These are phyloP conservation scores for Drosophila nigricruria DNA, from an alignment of 2,888 invertebrate genomes.

Conservation along the genomic window DNA sequence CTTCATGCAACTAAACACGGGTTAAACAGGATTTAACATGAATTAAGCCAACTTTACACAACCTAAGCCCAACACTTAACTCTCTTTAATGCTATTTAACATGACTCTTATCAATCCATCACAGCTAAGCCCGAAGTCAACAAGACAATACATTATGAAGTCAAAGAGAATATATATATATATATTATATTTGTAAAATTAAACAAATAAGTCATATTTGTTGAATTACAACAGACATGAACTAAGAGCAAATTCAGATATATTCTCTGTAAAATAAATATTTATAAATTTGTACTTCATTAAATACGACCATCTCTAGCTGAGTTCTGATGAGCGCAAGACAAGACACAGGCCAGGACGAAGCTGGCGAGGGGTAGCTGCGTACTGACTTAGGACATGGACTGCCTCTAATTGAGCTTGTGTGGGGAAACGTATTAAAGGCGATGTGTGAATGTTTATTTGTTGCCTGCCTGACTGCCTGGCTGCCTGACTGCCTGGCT, in stretches of 20 bases:
- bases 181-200: slow-evolving; percentile 4
- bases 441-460: slow-evolving; percentile 75
- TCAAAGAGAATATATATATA: too few species aligned
- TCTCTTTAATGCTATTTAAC: background rate
- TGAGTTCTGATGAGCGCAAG: background rate
- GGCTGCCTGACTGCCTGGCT: background rate
- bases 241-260: background rate
- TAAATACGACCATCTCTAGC: slow-evolving; percentile 26
- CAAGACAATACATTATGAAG: background rate
- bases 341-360: background rate
- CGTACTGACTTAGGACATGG: slow-evolving; percentile 30
- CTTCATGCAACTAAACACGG: background rate
- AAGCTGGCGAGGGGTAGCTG: background rate
- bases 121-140: background rate
- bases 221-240: background rate
- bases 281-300: background rate
- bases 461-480: slow-evolving; percentile 10
- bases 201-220: slow-evolving; percentile 1
- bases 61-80: background rate
- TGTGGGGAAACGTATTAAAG: slow-evolving; percentile 74
- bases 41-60: background rate
- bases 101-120: background rate
- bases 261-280: background rate
- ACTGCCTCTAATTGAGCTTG: slow-evolving; percentile 77
- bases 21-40: background rate